phyloP scores from a whole-genome alignment of 92 coral and sea anemone species.

The Umimayanthus chanpuru region DNA sequence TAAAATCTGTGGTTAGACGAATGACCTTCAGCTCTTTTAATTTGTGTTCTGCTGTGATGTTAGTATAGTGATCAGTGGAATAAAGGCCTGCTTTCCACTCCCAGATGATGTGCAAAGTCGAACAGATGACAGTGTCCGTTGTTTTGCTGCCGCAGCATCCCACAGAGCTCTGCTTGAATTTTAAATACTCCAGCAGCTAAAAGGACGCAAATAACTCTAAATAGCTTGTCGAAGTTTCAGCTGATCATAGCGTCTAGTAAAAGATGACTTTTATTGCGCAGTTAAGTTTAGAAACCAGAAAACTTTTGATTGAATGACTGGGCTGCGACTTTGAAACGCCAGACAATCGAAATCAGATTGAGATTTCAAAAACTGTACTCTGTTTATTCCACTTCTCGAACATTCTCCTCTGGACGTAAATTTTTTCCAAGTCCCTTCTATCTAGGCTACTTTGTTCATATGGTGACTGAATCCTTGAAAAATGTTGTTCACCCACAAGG shows the following conservation, averaged over 20 bases:
- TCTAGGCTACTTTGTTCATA: background rate
- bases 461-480: background rate
- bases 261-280: background rate
- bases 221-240: background rate
- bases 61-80: background rate
- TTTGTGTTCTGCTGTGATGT: background rate
- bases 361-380: background rate
- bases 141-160: conserved; percentile 25
- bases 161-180: conserved; percentile 34
- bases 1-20: background rate
- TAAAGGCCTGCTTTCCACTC: background rate
- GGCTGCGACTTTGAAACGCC: too few species aligned
- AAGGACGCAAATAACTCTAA: conserved; percentile 10
- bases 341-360: too few species aligned
- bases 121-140: conserved; percentile 35
- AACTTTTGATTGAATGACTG: background rate
- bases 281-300: background rate
- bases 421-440: background rate
- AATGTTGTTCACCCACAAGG: background rate
- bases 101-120: conserved; percentile 30
- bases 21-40: background rate
- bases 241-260: background rate
- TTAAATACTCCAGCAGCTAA: conserved; percentile 5
- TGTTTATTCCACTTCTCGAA: conserved; percentile 9
- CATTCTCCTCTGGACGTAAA: background rate